Base-by-base conservation (phyloP, 2,797 vertebrate genomes). In the Acanthopagrus latus region DNA sequence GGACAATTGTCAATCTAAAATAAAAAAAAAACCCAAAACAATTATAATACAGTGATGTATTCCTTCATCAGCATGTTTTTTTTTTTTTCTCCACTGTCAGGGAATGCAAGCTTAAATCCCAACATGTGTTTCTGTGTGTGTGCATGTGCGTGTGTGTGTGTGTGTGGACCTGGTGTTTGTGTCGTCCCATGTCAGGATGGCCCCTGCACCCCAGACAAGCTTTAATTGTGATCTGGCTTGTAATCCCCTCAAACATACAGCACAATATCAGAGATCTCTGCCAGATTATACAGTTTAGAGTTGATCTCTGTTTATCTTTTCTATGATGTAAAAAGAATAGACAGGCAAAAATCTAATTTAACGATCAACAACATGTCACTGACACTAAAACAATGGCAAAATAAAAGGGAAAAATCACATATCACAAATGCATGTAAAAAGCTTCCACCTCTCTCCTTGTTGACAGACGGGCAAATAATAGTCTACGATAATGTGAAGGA, bases 221-320 rank as follows among this genome's bases (percentile, higher is more conserved):
- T 88, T 90, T 94, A 93, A 94, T 89, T 93, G 92, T 90, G 85
- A 94, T 94, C 88, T 8, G 38, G 33, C 20, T 50, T 90, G 85
- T 94, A 94, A 95, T 94, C 93, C 88, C 72, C 62, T 78, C 81
- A 88, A 88, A 89, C 79, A 88, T 73, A 90, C 81, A 90, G 64
- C 7, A 56, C 71, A 69, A 60, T 43, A 81, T 88, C 83, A 89
- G 46, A 46, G 56, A 75, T 81, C 52, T 65, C 48, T 67, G 65
- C 46, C 74, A 85, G 85, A 94, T 91, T 89, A 93, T 71, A 85
- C 23, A 55, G 66, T 74, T 86, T 74, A 62, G 62, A 77, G 54
- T 33, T 76, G 33, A 76, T 80, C 78, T 82, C 29, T 66, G 47
- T 83, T 82, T 62, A 71, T 76, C 90, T 56, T 88, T 85, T 71